A percentile compares a stretch with the other conserved stretches of the same genome.
These are phyloP conservation scores for Cygnus atratus DNA, from an alignment of 2,113 vertebrate species.

Conservation along the genomic window DNA sequence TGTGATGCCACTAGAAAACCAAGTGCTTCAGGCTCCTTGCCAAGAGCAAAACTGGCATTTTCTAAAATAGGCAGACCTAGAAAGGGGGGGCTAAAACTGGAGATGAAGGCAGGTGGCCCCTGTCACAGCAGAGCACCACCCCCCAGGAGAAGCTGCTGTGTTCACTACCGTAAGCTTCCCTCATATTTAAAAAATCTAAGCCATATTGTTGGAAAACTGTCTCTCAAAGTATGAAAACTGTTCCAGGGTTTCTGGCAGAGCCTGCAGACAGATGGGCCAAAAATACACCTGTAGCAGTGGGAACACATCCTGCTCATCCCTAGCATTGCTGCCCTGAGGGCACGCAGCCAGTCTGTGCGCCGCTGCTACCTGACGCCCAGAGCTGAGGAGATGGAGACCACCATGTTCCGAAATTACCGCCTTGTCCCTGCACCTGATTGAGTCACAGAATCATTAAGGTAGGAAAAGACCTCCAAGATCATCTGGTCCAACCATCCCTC, in stretches of 20 bases:
- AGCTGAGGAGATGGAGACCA: neutral
- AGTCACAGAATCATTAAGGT: neutral
- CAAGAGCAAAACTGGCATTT: neutral
- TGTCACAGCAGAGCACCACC: neutral
- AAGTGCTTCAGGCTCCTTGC: neutral
- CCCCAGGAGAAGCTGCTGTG: neutral
- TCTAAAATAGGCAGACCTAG: neutral
- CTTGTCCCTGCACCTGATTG: neutral
- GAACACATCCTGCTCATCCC: neutral
- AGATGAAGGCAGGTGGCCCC: neutral
- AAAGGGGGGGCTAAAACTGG: neutral
- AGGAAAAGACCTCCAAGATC: no score
- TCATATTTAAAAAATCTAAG: neutral
- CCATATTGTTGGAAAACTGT: neutral
- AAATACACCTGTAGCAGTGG: neutral
- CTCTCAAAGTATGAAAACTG: neutral
- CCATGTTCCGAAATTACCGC: neutral
- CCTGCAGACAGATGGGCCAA: neutral
- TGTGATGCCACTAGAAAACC: neutral
- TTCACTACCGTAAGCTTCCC: accelerated
- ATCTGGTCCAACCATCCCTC: no score
- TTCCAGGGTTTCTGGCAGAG: constrained; percentile 10
- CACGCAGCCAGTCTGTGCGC: accelerated
- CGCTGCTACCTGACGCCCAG: neutral
- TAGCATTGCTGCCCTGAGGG: accelerated